Conservation (phyloP, 2,797 vertebrate genomes). For the Scomberomorus guttatus region DNA sequence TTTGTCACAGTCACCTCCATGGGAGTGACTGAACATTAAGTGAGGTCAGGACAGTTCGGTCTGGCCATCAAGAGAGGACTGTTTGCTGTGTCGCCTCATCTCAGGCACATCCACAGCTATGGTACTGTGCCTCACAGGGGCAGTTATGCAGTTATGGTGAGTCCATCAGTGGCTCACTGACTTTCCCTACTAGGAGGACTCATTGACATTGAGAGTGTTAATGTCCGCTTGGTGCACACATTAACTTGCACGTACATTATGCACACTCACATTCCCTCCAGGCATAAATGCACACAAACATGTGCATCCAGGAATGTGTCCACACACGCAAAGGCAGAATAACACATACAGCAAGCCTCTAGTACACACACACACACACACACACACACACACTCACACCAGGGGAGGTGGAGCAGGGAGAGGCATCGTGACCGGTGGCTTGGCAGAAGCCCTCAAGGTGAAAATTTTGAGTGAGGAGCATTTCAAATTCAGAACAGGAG, state of each 20-base stretch:
- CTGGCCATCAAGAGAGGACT: constrained; percentile 38
- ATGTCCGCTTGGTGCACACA: constrained; percentile 18
- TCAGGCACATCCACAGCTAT: neutral
- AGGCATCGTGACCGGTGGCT: constrained; percentile 69
- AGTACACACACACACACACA: constrained; percentile 4
- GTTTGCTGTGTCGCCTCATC: constrained; percentile 68
- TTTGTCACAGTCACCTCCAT: constrained; percentile 9
- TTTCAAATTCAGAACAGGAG: constrained; percentile 76
- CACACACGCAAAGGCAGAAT: constrained; percentile 15
- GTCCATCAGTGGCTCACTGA: constrained; percentile 47
- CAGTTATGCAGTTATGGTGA: constrained; percentile 28
- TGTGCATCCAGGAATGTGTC: neutral
- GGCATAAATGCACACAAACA: constrained; percentile 4
- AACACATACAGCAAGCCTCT: constrained; percentile 1
- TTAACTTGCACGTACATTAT: constrained; percentile 2
- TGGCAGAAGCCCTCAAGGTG: constrained; percentile 71
- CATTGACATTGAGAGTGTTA: constrained; percentile 58
- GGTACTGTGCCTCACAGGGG: constrained; percentile 30
- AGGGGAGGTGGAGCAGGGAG: constrained; percentile 37
- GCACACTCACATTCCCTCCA: constrained; percentile 3
- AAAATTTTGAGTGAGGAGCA: constrained; percentile 61
- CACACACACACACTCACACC: constrained; percentile 14
- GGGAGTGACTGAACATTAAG: constrained; percentile 26
- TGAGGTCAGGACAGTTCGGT: constrained; percentile 29
- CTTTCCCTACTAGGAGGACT: constrained; percentile 45